Evolutionary conservation across 2,113 vertebrate species (phyloP).

Genomic region (Lonchura striata): DNA sequence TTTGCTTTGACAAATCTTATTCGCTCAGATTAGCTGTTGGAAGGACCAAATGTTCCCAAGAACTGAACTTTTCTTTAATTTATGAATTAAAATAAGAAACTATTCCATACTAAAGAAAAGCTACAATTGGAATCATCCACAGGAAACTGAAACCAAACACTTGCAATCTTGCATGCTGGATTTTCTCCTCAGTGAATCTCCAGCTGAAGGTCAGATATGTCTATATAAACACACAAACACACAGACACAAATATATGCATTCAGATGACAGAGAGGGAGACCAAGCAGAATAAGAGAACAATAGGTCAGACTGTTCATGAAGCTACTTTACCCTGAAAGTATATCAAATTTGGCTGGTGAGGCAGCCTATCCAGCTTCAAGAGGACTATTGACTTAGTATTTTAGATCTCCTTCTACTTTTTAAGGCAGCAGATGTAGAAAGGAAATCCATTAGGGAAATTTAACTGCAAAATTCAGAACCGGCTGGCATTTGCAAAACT

Average conservation of each 20-base stretch:
- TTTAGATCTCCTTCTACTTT: background rate
- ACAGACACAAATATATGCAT: background rate
- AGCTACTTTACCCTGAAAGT: background rate
- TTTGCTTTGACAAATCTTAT: background rate
- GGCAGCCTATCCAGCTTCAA: background rate
- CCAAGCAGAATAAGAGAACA: background rate
- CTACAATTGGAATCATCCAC: background rate
- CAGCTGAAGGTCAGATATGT: background rate
- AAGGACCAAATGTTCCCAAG: background rate
- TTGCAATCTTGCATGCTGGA: background rate
- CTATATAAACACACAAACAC: background rate
- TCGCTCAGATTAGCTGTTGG: background rate
- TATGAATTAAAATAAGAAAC: constrained; percentile 3
- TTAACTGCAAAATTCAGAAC: constrained; percentile 30
- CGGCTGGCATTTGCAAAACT: constrained; percentile 57
- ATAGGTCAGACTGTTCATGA: background rate
- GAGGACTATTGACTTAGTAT: background rate
- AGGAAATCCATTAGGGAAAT: background rate
- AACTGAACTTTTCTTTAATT: background rate
- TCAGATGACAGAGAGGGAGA: background rate
- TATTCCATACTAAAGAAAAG: background rate
- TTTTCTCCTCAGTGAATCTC: background rate
- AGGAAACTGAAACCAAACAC: background rate
- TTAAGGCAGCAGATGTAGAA: background rate
- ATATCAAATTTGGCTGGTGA: background rate